These are phyloP conservation scores for Flexamia atlantica DNA, from an alignment of 2,888 invertebrate genomes.

Conservation along the genomic window DNA sequence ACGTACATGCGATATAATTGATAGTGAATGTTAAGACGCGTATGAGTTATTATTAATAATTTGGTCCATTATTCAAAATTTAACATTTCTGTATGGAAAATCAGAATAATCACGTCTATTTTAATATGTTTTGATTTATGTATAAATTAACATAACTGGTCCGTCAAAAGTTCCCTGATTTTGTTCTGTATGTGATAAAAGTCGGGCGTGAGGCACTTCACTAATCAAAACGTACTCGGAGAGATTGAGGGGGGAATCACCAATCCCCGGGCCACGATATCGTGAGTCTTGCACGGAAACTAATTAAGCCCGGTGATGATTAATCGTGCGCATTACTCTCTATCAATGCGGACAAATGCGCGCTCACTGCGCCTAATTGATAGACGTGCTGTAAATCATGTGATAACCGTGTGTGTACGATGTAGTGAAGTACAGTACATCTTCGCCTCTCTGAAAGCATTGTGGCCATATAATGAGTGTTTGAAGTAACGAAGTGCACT, in stretches of 20 bases:
- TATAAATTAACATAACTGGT: too few relatives aligned
- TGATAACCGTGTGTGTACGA: constrained; percentile 15
- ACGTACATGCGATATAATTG: too few relatives aligned
- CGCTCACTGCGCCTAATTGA: constrained; percentile 43
- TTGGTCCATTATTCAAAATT: too few relatives aligned
- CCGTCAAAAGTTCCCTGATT: too few relatives aligned
- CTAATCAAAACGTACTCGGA: constrained; percentile 1
- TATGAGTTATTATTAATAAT: too few relatives aligned
- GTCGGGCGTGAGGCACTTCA: background rate
- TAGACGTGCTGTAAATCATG: constrained; percentile 40
- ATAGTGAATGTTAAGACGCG: too few relatives aligned
- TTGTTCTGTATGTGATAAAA: background rate
- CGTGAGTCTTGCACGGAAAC: constrained; percentile 51
- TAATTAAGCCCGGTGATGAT: constrained; percentile 50
- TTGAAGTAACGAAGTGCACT: too few relatives aligned
- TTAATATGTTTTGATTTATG: too few relatives aligned
- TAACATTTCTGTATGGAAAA: too few relatives aligned
- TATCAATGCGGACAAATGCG: constrained; percentile 51
- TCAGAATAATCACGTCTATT: too few relatives aligned
- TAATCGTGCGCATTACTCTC: constrained; percentile 49
- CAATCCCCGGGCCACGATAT: constrained; percentile 48
- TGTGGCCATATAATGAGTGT: too few relatives aligned
- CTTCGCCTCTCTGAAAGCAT: background rate
- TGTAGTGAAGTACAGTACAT: background rate
- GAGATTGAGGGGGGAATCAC: background rate